Evolutionary conservation across 2,797 vertebrate species (phyloP), one percentile per base, ranked within the genome.

Genomic region (Fringilla coelebs): DNA sequence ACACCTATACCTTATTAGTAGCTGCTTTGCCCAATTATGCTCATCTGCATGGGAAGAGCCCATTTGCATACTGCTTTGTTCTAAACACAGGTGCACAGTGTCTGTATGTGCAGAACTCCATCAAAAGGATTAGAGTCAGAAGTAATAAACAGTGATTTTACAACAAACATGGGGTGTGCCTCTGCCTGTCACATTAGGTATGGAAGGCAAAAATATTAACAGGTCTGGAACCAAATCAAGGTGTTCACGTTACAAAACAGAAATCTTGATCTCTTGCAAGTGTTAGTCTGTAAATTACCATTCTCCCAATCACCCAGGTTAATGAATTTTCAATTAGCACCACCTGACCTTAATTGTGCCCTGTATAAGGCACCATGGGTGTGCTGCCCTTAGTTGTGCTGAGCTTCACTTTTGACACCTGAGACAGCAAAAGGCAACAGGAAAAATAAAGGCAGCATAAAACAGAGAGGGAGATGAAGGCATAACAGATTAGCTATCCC

Each of bases 281-380:
- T 26, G 97, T 98, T 98, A 98, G 98, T 98, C 85, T 96, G 96
- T 77, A 95, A 96, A 96, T 90, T 92, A 93, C 90, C 92, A 96
- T 94, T 97, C 97, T 68, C 80, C 94, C 95, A 95, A 85, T 95
- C 98, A 98, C 93, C 62, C 96, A 93, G 78, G 97, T 98, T 98
- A 98, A 98, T 90, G 65, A 96, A 95, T 89, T 97, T 97, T 97
- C 91, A 96, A 76, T 92, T 88, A 97, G 93, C 58, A 98, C 96
- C 97, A 98, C 98, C 99, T 98, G 98, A 99, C 99, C 99, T 99
- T 98, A 98, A 96, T 70, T 97, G 96, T 98, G 98, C 97, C 98
- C 99, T 98, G 98, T 98, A 98, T 97, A 98, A 97, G 98, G 97
- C 97, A 98, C 98, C 97, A 98, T 91, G 84, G 97, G 97, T 97